Conservation (phyloP, 2,797 vertebrate genomes). For the Adrianichthys oophorus region DNA sequence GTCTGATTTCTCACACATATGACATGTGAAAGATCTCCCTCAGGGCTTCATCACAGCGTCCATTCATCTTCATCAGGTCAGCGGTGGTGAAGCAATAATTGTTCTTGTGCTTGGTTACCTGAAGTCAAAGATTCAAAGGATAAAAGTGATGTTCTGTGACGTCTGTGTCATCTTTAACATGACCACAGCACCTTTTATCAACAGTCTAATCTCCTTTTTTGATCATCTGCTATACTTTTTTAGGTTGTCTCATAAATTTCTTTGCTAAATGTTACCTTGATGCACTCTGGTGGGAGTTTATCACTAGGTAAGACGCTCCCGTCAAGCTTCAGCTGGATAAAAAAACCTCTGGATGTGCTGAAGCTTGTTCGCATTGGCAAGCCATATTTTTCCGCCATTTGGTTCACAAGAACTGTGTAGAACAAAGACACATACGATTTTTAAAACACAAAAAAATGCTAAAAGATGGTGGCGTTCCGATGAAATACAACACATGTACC, state of each 20-base stretch:
- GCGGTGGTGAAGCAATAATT: constrained; percentile 90
- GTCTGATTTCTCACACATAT: constrained; percentile 86
- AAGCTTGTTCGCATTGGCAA: constrained; percentile 93
- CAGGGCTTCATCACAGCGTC: constrained; percentile 93
- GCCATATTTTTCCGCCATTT: constrained; percentile 85
- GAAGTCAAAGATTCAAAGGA: constrained; percentile 14
- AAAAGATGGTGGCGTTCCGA: neutral
- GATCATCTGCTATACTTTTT: constrained; percentile 1
- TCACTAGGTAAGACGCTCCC: constrained; percentile 76
- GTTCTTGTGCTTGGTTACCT: constrained; percentile 91
- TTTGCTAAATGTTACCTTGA: constrained; percentile 81
- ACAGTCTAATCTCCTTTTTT: neutral
- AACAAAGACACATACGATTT: neutral
- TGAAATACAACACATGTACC: constrained; percentile 65
- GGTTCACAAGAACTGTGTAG: constrained; percentile 85
- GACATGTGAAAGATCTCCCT: constrained; percentile 98
- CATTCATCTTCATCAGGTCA: constrained; percentile 97
- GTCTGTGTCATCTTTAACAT: neutral
- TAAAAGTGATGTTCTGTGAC: constrained; percentile 3
- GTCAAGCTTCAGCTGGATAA: constrained; percentile 90
- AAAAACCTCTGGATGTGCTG: constrained; percentile 91
- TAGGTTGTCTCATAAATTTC: neutral
- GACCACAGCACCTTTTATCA: neutral
- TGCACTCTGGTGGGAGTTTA: constrained; percentile 90
- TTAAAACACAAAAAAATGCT: neutral